Percentiles rank a stretch among this genome's conserved stretches.
Evolutionary conservation across 2,888 invertebrate species (phyloP).

Genomic region (Seira musarum): DNA sequence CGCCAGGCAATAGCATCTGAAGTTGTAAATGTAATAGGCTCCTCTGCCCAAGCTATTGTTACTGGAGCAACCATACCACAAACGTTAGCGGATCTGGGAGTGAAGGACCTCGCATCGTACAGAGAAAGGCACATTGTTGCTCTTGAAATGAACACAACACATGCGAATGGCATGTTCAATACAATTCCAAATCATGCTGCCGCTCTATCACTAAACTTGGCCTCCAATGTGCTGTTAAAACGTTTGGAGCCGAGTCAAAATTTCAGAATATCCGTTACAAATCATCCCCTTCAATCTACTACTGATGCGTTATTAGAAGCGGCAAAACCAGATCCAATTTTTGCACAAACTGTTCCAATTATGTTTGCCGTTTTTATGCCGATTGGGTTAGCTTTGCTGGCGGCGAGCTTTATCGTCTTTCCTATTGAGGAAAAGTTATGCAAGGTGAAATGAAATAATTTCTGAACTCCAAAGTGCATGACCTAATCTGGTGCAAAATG

Average conservation of each 20-base stretch:
- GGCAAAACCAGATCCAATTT: constrained; percentile 54
- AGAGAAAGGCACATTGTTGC: constrained; percentile 65
- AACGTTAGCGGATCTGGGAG: constrained; percentile 26
- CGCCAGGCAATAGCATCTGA: constrained; percentile 2
- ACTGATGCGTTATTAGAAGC: constrained; percentile 54
- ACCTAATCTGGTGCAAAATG: background rate
- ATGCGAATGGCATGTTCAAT: constrained; percentile 64
- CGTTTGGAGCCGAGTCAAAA: constrained; percentile 38
- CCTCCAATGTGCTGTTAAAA: constrained; percentile 62
- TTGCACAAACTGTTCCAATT: constrained; percentile 61
- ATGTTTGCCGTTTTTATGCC: constrained; percentile 68
- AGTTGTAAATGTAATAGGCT: constrained; percentile 53
- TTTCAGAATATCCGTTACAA: constrained; percentile 56
- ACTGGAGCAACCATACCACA: constrained; percentile 5
- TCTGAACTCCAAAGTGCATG: background rate
- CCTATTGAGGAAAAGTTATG: constrained; percentile 71
- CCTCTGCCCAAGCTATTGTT: constrained; percentile 46
- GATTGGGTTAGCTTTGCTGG: constrained; percentile 70
- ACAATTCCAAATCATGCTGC: constrained; percentile 65
- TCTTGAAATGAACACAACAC: constrained; percentile 54
- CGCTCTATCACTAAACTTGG: constrained; percentile 64
- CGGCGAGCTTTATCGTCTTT: constrained; percentile 70
- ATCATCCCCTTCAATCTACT: constrained; percentile 64
- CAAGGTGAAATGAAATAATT: constrained; percentile 70
- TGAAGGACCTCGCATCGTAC: constrained; percentile 60